Percentiles rank a stretch among this genome's conserved stretches.
phyloP scores from a whole-genome alignment of 2,797 vertebrate genomes.

The Trichosurus vulpecula region DNA sequence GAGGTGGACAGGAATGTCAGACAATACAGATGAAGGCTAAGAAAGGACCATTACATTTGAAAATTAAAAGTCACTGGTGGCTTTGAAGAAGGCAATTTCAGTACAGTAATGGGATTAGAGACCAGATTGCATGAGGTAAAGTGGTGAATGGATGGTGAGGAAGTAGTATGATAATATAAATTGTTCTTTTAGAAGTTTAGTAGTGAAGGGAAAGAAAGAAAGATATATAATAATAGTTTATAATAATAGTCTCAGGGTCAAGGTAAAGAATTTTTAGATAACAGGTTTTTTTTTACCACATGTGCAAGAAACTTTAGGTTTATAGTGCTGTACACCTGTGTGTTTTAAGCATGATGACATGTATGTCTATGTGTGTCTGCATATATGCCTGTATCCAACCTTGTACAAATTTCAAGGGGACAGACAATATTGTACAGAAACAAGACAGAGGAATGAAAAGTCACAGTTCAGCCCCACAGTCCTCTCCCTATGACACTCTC shows the following conservation, averaged over 20 bases:
- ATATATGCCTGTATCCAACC: neutral
- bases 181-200: neutral
- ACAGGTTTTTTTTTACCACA: neutral
- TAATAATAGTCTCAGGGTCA: neutral
- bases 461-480: neutral
- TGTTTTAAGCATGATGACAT: neutral
- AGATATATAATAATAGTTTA: neutral
- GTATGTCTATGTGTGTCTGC: neutral
- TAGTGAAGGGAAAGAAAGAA: neutral
- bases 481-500: neutral
- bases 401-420: neutral
- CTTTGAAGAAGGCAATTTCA: neutral
- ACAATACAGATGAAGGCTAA: neutral
- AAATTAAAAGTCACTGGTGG: neutral
- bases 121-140: neutral
- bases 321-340: neutral
- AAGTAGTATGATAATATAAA: neutral
- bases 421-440: neutral
- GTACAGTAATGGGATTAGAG: neutral
- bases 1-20: neutral
- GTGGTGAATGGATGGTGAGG: neutral
- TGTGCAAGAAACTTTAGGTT: neutral
- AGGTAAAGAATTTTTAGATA: neutral
- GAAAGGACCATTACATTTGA: neutral
- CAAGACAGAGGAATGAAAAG: neutral